Conservation (phyloP, 1,140 invertebrate genomes). For the Diachasmimorpha longicaudata region DNA sequence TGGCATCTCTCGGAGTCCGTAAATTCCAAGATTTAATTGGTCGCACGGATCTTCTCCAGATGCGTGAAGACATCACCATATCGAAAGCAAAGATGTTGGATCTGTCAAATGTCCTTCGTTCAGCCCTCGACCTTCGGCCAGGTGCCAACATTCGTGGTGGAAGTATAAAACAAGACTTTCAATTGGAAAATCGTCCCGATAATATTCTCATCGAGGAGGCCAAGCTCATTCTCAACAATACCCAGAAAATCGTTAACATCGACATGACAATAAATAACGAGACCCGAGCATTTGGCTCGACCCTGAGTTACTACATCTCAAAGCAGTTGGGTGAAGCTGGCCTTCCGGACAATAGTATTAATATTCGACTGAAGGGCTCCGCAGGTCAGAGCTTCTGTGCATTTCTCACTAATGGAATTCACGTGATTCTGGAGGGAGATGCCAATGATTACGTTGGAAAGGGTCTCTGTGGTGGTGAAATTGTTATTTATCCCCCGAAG, state of each 20-base stretch:
- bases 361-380: slow-evolving; percentile 89
- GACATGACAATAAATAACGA: slow-evolving; percentile 89
- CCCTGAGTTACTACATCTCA: slow-evolving; percentile 93
- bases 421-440: slow-evolving; percentile 93
- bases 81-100: slow-evolving; percentile 88
- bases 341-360: slow-evolving; percentile 83
- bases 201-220: slow-evolving; percentile 82
- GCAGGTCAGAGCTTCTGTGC: slow-evolving; percentile 99
- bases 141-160: slow-evolving; percentile 92
- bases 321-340: slow-evolving; percentile 90
- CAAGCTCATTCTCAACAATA: slow-evolving; percentile 77
- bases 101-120: slow-evolving; percentile 84
- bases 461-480: slow-evolving; percentile 93
- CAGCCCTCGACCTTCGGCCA: slow-evolving; percentile 87
- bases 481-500: slow-evolving; percentile 93
- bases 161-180: slow-evolving; percentile 86
- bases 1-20: slow-evolving; percentile 90
- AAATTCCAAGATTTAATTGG: slow-evolving; percentile 94
- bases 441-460: slow-evolving; percentile 98
- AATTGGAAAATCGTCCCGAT: slow-evolving; percentile 87
- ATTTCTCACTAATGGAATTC: slow-evolving; percentile 91
- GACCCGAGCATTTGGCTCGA: slow-evolving; percentile 90
- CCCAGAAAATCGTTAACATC: slow-evolving; percentile 72
- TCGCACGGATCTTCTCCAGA: slow-evolving; percentile 86
- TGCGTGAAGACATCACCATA: slow-evolving; percentile 56